Percentiles rank a stretch among this genome's conserved stretches.
These are phyloP conservation scores for Oncorhynchus keta DNA, from an alignment of 2,113 vertebrate species.

Conservation along the genomic window DNA sequence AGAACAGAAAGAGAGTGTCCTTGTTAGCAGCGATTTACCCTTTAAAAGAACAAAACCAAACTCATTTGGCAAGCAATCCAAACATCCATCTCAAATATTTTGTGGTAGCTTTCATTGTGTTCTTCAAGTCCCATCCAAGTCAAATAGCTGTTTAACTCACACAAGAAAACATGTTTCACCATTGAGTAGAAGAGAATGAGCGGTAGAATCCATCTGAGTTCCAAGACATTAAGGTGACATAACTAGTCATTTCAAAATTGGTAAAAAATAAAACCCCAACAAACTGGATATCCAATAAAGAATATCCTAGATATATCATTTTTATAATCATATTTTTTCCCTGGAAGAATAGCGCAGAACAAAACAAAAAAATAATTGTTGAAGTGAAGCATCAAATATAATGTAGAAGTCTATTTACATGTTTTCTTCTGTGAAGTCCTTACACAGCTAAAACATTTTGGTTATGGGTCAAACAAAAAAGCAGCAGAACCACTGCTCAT, in stretches of 20 bases:
- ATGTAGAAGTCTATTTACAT: constrained; percentile 66
- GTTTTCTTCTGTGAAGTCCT: constrained; percentile 44
- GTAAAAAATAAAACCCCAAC: constrained; percentile 57
- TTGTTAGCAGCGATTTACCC: constrained; percentile 77
- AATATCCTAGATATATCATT: constrained; percentile 59
- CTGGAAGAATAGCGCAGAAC: constrained; percentile 62
- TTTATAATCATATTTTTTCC: constrained; percentile 49
- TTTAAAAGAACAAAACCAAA: constrained; percentile 55
- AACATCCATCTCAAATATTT: constrained; percentile 38
- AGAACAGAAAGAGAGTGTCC: constrained; percentile 54
- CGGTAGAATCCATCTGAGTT: constrained; percentile 58
- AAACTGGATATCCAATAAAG: constrained; percentile 64
- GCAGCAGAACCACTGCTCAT: constrained; percentile 40
- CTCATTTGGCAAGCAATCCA: constrained; percentile 43
- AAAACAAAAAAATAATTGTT: constrained; percentile 35
- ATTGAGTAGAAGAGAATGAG: constrained; percentile 55
- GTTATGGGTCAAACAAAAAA: constrained; percentile 44
- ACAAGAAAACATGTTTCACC: constrained; percentile 66
- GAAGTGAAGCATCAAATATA: constrained; percentile 58
- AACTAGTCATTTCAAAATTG: constrained; percentile 57
- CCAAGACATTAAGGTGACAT: constrained; percentile 63
- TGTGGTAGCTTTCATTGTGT: constrained; percentile 21
- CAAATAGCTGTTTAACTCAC: constrained; percentile 60
- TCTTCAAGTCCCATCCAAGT: constrained; percentile 51
- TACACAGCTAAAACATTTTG: constrained; percentile 66